Evolutionary conservation across 2,113 vertebrate genomes (phyloP), one percentile per base, ranked within the genome.

Genomic region (Elachura formosa): DNA sequence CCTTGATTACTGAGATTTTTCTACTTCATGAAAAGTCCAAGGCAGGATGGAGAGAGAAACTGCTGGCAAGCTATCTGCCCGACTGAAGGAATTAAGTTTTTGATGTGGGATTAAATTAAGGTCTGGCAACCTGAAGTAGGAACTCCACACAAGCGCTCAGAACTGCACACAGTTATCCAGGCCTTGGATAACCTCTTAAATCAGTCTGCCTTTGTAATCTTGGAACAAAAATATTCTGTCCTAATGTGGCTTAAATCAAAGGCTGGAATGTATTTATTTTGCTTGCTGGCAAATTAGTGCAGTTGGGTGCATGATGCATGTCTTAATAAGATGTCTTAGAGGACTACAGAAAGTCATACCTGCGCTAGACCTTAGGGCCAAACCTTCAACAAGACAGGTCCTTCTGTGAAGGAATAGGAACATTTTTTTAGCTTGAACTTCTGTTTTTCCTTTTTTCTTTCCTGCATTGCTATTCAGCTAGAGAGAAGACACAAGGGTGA

Each of bases 171-270:
- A 14, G 46, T 61, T 77, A 52, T 52, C 12, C 73, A 46, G 86
- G 55, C 87, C 93, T 88, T 86, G 75, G 40, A 74, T 96, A 93
- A 96, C 87, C 94, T 94, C 55, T 36, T 77, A 74, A 94, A 69
- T 89, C 64, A 88, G 78, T 88, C 92, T 90, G 72, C 40, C 67
- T 95, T 88, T 95, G 36, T 92, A 92, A 81, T 83, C 68, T 84
- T 63, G 40, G 59, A 95, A 74, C 40, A 81, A 83, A 93, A 91
- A 52, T 93, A 40, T 68, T 93, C 31, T 84, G 23, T 56, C 48
- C 61, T 94, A 90, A 93, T 75, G 90, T 88, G 49, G 94, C 92
- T 88, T 95, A 91, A 91, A 96, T 96, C 82, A 96, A 95, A 95
- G 77, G 36, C 79, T 80, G 64, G 75, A 91, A 80, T 17, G 4